Evolutionary conservation across 2,797 vertebrate genomes (phyloP), one percentile per base, ranked within the genome.

Genomic region (Sebastes iracundus): DNA sequence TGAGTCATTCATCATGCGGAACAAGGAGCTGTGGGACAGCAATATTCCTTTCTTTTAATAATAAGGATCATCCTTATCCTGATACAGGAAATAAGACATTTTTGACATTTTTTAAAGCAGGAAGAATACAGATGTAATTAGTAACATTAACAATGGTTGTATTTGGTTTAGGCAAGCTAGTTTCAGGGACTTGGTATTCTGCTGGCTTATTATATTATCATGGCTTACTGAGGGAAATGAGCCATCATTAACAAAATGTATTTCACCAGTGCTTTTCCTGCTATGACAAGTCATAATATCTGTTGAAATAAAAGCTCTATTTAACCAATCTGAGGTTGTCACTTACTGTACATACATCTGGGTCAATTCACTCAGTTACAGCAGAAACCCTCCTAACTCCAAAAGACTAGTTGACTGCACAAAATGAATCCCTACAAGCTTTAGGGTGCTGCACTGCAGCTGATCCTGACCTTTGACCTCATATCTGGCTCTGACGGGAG

Each of bases 401-500:
- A 20, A 52, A 68, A 33, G 1, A 55, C 33, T 7, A 10, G 2
- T 7, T 32, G 9, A 38, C 20, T 16, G 61, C 35, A 55, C 16
- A 61, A 46, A 64, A 65, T 12, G 2, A 59, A 67, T 18, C 22
- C 14, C 20, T 13, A 10, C 2, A 23, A 18, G 67, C 8, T 32
- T 22, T 14, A 64, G 7, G 4, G 35, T 9, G 4, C 22, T 56
- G 58, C 5, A 23, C 33, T 80, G 55, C 28, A 28, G 55, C 49
- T 32, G 23, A 30, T 32, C 11, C 12, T 7, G 72, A 75, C 58
- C 61, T 58, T 49, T 77, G 69, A 80, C 77, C 30, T 67, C 32
- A 22, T 4, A 63, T 38, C 23, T 18, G 49, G 4, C 18, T 61
- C 12, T 9, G 12, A 61, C 6, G 32, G 16, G 2, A 3, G 14